These are phyloP conservation scores for Leucania comma DNA, from an alignment of 2,888 invertebrate species.

Conservation along the genomic window DNA sequence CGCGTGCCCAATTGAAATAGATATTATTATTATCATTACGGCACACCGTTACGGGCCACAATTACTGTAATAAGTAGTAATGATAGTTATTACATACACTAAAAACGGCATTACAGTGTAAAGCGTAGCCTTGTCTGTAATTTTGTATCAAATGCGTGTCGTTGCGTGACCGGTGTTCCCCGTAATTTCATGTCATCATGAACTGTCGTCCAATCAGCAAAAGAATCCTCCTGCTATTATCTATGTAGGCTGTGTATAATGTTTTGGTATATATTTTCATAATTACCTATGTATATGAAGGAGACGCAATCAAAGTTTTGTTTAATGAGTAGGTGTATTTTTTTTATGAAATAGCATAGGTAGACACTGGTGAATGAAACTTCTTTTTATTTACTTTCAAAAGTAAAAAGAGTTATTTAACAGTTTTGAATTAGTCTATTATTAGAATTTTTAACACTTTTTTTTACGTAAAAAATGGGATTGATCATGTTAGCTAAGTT, in stretches of 20 bases:
- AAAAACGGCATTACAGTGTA: slow-evolving; percentile 63
- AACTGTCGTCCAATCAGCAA: slow-evolving; percentile 56
- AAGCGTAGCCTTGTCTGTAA: slow-evolving; percentile 62
- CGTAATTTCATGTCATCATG: slow-evolving; percentile 61
- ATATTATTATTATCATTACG: slow-evolving; percentile 73
- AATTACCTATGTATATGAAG: neutral
- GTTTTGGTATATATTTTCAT: slow-evolving; percentile 18
- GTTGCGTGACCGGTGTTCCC: slow-evolving; percentile 62
- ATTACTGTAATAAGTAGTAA: slow-evolving; percentile 74
- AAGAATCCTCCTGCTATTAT: slow-evolving; percentile 50
- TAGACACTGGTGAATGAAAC: no score
- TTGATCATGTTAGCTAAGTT: neutral
- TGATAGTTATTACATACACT: slow-evolving; percentile 70
- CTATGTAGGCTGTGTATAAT: slow-evolving; percentile 24
- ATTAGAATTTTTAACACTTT: no score
- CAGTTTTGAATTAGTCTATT: no score
- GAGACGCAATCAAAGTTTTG: neutral
- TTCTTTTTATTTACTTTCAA: no score
- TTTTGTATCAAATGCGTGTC: slow-evolving; percentile 56
- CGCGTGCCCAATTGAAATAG: slow-evolving; percentile 75
- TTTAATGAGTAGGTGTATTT: neutral
- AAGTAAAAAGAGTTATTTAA: no score
- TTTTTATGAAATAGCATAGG: neutral
- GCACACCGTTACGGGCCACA: slow-evolving; percentile 60
- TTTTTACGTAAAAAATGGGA: no score